Evolutionary conservation across 2,888 invertebrate species (phyloP).

Genomic region (Steromphala cineraria): DNA sequence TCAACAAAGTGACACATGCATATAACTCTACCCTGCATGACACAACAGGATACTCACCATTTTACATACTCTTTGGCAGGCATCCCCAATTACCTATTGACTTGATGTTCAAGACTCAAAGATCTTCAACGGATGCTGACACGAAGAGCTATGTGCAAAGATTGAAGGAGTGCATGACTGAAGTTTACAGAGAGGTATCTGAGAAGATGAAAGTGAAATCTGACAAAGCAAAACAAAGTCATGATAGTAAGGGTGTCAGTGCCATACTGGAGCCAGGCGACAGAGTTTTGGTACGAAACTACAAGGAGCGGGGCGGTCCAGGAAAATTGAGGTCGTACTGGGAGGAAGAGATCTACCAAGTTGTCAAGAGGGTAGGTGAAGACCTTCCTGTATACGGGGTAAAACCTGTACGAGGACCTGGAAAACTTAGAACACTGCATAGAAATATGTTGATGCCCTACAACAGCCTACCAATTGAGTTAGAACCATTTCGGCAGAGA

Average conservation of each 20-base stretch:
- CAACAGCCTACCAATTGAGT: background rate
- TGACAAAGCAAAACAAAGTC: background rate
- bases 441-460: slow-evolving; percentile 13
- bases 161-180: slow-evolving; percentile 11
- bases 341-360: slow-evolving; percentile 13
- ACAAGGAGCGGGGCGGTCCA: slow-evolving; percentile 21
- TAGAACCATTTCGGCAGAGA: no score
- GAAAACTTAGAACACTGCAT: background rate
- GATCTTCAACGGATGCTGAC: background rate
- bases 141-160: slow-evolving; percentile 6
- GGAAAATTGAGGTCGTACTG: slow-evolving; percentile 21
- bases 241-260: slow-evolving; percentile 4
- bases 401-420: background rate
- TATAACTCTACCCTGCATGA: slow-evolving; percentile 8
- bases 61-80: slow-evolving; percentile 13
- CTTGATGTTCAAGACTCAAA: slow-evolving; percentile 1
- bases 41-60: background rate
- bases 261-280: slow-evolving; percentile 19
- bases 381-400: slow-evolving; percentile 14
- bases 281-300: slow-evolving; percentile 19
- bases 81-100: background rate
- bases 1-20: slow-evolving; percentile 11
- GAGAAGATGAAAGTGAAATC: background rate
- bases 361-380: slow-evolving; percentile 13
- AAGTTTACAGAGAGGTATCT: background rate